Base-by-base conservation (phyloP, 1,140 invertebrate species). In the Polyergus mexicanus region DNA sequence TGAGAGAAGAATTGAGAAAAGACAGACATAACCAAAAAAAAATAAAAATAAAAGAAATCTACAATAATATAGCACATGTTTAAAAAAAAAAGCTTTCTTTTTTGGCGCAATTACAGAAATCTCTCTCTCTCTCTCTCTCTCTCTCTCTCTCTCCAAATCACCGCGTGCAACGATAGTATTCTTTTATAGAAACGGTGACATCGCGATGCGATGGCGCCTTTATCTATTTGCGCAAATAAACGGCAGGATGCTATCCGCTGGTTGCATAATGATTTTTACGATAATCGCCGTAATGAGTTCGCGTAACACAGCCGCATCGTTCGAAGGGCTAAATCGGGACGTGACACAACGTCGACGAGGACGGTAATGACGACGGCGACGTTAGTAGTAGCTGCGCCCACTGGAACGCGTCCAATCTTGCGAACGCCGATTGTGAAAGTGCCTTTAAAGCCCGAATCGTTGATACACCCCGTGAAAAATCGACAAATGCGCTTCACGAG, bases 391-490 rank as follows among this genome's bases (percentile, higher is more conserved):
- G 51, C n/a, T 38, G 19, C 51, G 54, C 6, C 63, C n/a, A 86
- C 86, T 86, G 86, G 84, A 87, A 87, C 56, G 75, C 66, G 54
- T 87, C 86, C 84, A 87, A 87, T 87, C 72, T 83, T 63, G 16
- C 10, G 54, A n/a, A 72, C 51, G 28, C 44, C 84, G 51, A 11
- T 88, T 85, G 87, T 87, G 68, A 87, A 88, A 88, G 87, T 83
- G 84, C 32, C 58, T 71, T 56, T 19, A 56, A 66, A 66, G 60
- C 63, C 35, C 35, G 85, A 25, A 54, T 44, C n/a, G 71, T 78
- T 58, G 65, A 86, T 87, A 84, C 60, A 19, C 47, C 56, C 41
- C 35, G 58, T 72, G 32, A 44, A 88, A 88, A 88, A 58, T 88
- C 72, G 47, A 72, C 54, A 56, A 83, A 74, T 38, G 6, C 44